Evolutionary conservation across 2,888 invertebrate genomes (phyloP), one percentile per base, ranked within the genome.

Genomic region (Bugulina stolonifera): DNA sequence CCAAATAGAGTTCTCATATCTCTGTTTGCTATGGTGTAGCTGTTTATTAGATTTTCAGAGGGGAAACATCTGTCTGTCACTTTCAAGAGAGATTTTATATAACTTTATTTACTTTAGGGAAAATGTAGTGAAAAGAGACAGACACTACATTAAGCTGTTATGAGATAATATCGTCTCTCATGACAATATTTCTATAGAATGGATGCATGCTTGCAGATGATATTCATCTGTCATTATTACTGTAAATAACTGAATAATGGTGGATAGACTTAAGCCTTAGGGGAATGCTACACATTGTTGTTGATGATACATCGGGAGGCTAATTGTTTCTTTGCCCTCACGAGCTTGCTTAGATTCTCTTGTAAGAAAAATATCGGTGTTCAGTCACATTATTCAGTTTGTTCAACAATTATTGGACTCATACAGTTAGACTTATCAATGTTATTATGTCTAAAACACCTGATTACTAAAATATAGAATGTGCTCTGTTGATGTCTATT

Each of bases 361-460:
- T 43, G 43, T 43, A 18, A 43, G 18, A 43, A 10, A 43, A 43
- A 43, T 18, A 43, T 10, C 18, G 43, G 10, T 43, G 5, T 43
- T 5, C 43, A 10, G 43, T 43, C 18, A 18, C 43, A 43, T 34
- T 32, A 25, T 64, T 64, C 64, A 64, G 64, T 34, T 64, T 64
- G 64, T 32, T 64, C 29, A 64, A 32, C 64, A 64, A 64, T 64
- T 64, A 64, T 32, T 32, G n/a, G 64, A 3, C n/a, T 25, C 27
- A 64, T 5, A 64, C 2, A 5, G 55, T 5, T 5, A 10, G 18
- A 43, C 43, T 10, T 10, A 43, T 43, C 43, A 43, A 43, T 43
- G 43, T 43, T 43, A 43, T 43, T 43, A 43, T 43, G 43, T 43
- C 10, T 18, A 43, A 5, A 43, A 18, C 43, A 43, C 43, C 43